Evolutionary conservation across 2,113 vertebrate species (phyloP).

Genomic region (Hippocampus barbouri): DNA sequence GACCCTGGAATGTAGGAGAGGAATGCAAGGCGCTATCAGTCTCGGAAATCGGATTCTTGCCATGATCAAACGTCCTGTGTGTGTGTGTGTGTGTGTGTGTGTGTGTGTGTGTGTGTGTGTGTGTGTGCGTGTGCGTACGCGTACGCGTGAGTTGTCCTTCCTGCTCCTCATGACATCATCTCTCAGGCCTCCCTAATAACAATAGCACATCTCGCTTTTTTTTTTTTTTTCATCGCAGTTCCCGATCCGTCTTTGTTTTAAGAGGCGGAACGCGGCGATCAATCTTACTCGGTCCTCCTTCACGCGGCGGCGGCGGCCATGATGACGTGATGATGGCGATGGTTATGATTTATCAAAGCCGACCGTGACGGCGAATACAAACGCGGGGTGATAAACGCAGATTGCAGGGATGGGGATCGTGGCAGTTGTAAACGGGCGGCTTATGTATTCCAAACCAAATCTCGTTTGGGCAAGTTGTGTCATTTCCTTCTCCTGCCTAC

Average conservation of each 20-base stretch:
- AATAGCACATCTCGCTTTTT: conserved; percentile 46
- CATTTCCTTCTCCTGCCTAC: background rate
- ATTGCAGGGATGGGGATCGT: conserved; percentile 60
- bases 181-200: conserved; percentile 56
- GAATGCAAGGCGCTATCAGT: conserved; percentile 65
- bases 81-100: conserved; percentile 12
- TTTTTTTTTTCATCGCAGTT: background rate
- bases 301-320: conserved; percentile 43
- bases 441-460: conserved; percentile 69
- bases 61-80: conserved; percentile 59
- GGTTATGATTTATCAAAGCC: conserved; percentile 66
- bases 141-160: conserved; percentile 33
- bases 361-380: conserved; percentile 67
- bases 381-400: conserved; percentile 58
- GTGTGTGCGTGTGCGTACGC: conserved; percentile 19
- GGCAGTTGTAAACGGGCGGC: conserved; percentile 60
- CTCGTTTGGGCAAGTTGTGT: conserved; percentile 55
- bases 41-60: conserved; percentile 64
- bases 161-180: conserved; percentile 65
- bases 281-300: conserved; percentile 48
- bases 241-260: conserved; percentile 34
- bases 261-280: conserved; percentile 57
- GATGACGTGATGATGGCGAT: conserved; percentile 14
- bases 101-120: conserved; percentile 19
- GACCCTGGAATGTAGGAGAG: conserved; percentile 69